Evolutionary conservation across 2,797 vertebrate genomes (phyloP), one percentile per base, ranked within the genome.

Genomic region (Antennarius maculatus): DNA sequence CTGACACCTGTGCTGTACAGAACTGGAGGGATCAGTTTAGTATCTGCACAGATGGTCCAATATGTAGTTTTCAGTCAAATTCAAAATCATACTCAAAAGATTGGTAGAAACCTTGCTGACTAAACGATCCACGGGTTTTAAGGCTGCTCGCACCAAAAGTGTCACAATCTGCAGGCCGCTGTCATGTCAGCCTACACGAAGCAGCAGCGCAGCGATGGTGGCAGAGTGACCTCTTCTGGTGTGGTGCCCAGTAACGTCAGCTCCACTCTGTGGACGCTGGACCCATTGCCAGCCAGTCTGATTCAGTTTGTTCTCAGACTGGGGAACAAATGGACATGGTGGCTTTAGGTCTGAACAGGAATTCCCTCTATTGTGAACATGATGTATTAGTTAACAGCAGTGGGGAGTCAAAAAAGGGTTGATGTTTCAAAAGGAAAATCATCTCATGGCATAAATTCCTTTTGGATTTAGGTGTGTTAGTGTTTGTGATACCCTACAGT

Each of bases 171-270:
- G 27, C 18, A 14, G 12, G 11, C 54, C 29, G 42, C 23, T 71
- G 59, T 70, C 63, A 71, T 31, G 53, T 61, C n/a, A 23, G 66
- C 45, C 34, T 47, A 37, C 69, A 63, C 64, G 72, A 49, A 77
- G 69, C 13, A 48, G 27, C 39, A 61, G 59, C 12, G 18, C 69
- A 74, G 88, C 37, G 75, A 69, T 72, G 81, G 88, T 72, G 66
- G 56, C 88, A 90, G 85, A 88, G 80, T 91, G 91, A 91, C 91
- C 91, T 87, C 91, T 91, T 91, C 90, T 91, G 91, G 90, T 88
- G 69, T 84, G 71, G 72, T 66, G 64, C 72, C 82, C 79, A 65
- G 71, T 63, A 39, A 67, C 70, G 69, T 60, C 71, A 62, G 45
- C 53, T 58, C 45, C 28, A 1, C 52, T 61, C n/a, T 43, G 0